These are phyloP conservation scores for Liodrosophila aerea DNA, from an alignment of 2,888 invertebrate species.

Conservation along the genomic window DNA sequence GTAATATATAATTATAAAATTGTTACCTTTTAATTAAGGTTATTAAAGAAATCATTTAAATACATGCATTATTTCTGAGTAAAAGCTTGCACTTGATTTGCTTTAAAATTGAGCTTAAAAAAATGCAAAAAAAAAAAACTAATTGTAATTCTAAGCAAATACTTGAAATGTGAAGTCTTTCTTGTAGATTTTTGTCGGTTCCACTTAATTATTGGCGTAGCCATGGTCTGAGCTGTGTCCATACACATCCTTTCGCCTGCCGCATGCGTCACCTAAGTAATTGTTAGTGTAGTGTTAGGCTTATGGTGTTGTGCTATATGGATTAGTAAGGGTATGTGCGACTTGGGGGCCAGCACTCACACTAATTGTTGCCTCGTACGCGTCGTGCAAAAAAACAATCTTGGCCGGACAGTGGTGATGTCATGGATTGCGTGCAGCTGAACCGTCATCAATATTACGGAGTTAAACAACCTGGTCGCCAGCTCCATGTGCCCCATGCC, in stretches of 20 bases:
- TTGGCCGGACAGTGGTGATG: conserved; percentile 60
- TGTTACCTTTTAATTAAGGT: too few species aligned
- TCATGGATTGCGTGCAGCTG: conserved; percentile 78
- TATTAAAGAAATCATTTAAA: too few species aligned
- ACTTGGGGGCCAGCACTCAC: conserved; percentile 25
- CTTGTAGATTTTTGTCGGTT: conserved; percentile 12
- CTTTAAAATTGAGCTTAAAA: too few species aligned
- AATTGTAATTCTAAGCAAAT: neutral
- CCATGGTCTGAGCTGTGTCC: conserved; percentile 13
- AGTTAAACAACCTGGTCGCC: conserved; percentile 26
- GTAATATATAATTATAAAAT: too few species aligned
- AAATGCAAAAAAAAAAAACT: too few species aligned
- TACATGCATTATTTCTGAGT: too few species aligned
- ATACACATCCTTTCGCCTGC: conserved; percentile 1
- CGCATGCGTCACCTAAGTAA: conserved; percentile 32
- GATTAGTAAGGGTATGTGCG: conserved; percentile 5
- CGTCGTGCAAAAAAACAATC: conserved; percentile 26
- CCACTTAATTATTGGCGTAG: conserved; percentile 24
- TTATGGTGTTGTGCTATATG: neutral
- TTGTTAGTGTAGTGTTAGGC: conserved; percentile 14
- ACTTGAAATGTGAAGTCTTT: conserved; percentile 7
- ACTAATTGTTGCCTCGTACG: conserved; percentile 26
- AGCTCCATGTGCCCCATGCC: conserved; percentile 9
- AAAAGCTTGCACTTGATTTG: too few species aligned
- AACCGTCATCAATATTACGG: conserved; percentile 73